Evolutionary conservation across 2,888 invertebrate species (phyloP), one percentile per base, ranked within the genome.

Genomic region (Busseola fusca): DNA sequence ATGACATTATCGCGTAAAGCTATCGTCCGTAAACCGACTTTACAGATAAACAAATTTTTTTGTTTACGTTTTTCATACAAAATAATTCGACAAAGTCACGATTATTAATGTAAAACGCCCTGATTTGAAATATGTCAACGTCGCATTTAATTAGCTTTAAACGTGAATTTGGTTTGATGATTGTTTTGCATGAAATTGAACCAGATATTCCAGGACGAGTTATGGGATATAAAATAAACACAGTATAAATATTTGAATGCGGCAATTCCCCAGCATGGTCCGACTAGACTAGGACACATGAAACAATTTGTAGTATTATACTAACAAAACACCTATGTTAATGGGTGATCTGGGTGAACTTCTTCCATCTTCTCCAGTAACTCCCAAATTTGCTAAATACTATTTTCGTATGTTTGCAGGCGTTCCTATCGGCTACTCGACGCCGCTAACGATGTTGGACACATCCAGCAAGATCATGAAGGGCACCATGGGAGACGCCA

Each of bases 351-450:
- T 21, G 21, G 21, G 10, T n/a, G 48, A 48, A 48, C 10, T 10
- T 48, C 0, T 48, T 48, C 10, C 3, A n/a, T 48, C n/a, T 50
- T 50, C 48, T 4, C 48, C n/a, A 50, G n/a, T 50, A 50, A 50
- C 4, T n/a, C 10, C 48, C n/a, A 48, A 0, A 48, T 50, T n/a
- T 56, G 34, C 21, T 27, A 6, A 57, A 7, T 30, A 34, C 0
- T 42, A 18, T 34, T 54, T 12, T 54, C 0, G 30, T 21, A 12
- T 56, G 21, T 63, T 48, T 74, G 0, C 97, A 88, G 99, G 99
- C 30, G 98, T 99, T 54, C 97, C 98, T 2, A 98, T 99, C 88
- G 99, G 99, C 5, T 99, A 99, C 93, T 99, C 99, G 0, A 98
- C 99, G 0, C 98, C 99, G 0, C 96, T 99, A 72, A 99, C 99